phyloP scores from a whole-genome alignment of 37 sponge, comb jelly and placozoan genomes.

The Cliona cf. orientalis region DNA sequence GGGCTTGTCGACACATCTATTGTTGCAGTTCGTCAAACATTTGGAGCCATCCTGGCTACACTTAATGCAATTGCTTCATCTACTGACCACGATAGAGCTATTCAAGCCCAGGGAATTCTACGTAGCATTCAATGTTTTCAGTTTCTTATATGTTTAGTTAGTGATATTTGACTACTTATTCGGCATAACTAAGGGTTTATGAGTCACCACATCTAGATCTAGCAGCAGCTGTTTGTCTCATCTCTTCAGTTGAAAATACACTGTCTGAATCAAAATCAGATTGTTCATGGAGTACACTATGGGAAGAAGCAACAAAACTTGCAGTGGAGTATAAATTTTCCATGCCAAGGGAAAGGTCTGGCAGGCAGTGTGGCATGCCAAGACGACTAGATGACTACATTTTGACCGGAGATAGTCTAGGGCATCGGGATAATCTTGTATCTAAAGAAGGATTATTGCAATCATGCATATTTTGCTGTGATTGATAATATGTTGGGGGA shows the following conservation, averaged over 20 bases:
- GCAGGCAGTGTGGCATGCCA: neutral
- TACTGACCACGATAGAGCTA: neutral
- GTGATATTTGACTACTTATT: neutral
- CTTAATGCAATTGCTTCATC: neutral
- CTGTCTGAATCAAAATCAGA: neutral
- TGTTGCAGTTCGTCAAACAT: neutral
- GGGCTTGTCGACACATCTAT: neutral
- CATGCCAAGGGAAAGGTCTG: neutral
- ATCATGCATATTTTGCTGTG: neutral
- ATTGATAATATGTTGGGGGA: neutral
- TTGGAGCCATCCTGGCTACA: neutral
- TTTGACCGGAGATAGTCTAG: neutral
- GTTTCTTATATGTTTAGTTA: neutral
- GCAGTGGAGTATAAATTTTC: neutral
- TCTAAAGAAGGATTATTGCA: too few species aligned
- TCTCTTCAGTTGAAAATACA: neutral
- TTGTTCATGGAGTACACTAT: neutral
- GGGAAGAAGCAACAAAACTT: neutral
- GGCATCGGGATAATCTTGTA: neutral
- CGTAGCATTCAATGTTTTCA: neutral
- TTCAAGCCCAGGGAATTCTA: conserved; percentile 1
- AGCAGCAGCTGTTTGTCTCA: neutral
- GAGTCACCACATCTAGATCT: neutral
- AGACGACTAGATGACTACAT: neutral
- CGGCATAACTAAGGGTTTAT: neutral